Conservation (phyloP, 2,888 invertebrate species). For the Diarsia dahlii region DNA sequence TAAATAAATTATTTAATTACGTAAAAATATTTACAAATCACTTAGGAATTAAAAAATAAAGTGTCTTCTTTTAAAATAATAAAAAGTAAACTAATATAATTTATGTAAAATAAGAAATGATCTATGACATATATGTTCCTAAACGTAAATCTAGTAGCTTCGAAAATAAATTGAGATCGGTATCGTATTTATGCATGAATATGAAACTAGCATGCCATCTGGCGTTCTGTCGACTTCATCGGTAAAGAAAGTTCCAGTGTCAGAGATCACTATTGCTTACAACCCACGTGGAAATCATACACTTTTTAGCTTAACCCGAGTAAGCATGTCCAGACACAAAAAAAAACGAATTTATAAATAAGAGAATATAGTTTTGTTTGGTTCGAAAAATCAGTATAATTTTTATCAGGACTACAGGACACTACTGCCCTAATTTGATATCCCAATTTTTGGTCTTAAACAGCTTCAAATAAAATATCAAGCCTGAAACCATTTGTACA, state of each 20-base stretch:
- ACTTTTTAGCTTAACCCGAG: slow-evolving; percentile 23
- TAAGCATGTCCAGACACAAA: slow-evolving; percentile 4
- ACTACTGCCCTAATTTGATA: background rate
- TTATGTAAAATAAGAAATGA: slow-evolving; percentile 81
- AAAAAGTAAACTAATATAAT: slow-evolving; percentile 78
- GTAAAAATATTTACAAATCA: slow-evolving; percentile 82
- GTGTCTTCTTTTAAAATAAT: slow-evolving; percentile 86
- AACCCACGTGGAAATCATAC: slow-evolving; percentile 38
- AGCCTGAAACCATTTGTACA: slow-evolving; percentile 8
- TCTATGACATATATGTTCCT: slow-evolving; percentile 76
- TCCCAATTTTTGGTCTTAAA: background rate
- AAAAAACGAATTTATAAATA: slow-evolving; percentile 16
- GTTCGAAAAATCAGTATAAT: slow-evolving; percentile 10
- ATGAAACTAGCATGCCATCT: slow-evolving; percentile 70
- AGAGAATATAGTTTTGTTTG: slow-evolving; percentile 21
- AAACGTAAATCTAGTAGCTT: slow-evolving; percentile 88
- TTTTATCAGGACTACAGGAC: slow-evolving; percentile 1
- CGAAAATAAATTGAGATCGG: slow-evolving; percentile 89
- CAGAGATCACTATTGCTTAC: slow-evolving; percentile 42
- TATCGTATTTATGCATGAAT: slow-evolving; percentile 77
- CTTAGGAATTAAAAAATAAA: slow-evolving; percentile 81
- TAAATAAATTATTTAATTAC: slow-evolving; percentile 87
- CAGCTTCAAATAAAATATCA: background rate
- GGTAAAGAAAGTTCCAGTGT: slow-evolving; percentile 44
- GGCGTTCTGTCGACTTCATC: slow-evolving; percentile 47